Evolutionary conservation across 2,797 vertebrate species (phyloP), one percentile per base, ranked within the genome.

Genomic region (Limnodromus scolopaceus): DNA sequence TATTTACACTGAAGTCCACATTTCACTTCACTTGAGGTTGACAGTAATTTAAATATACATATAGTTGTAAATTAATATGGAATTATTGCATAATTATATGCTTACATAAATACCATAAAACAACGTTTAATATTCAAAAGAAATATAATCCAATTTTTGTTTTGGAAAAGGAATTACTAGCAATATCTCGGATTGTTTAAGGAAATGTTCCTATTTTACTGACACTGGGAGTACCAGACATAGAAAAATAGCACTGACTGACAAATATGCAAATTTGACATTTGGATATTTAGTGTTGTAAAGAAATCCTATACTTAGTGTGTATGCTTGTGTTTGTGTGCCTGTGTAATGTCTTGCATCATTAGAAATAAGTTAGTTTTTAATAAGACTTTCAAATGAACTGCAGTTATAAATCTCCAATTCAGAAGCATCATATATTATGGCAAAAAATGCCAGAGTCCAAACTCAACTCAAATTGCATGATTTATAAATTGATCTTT

Each of bases 341-440:
- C 58, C 49, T 87, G 28, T 61, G 28, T 28, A 79, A 69, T 36
- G 2, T 3, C 16, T 85, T 79, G 4, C 53, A 57, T 57, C 18
- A 28, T 64, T 82, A 68, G 25, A 75, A 82, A 10, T 70, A 84
- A 82, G 43, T 66, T 91, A 61, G 16, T 43, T 6, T 84, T 81
- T 89, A 82, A 90, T 92, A 96, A 82, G 82, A 90, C 45, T 97
- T 96, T 97, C 74, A 96, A 94, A 96, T 89, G 70, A 96, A 58
- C 22, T 79, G 34, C n/a, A 65, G 48, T 69, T 93, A 80, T 71
- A 92, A 91, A 76, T 34, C 51, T 79, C 39, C 49, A 78, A 74
- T 87, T 89, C 87, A 92, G 79, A 95, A 95, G 48, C 25, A 81
- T 71, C 91, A 86, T 96, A 81, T 81, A 86, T 83, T 82, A 89